These are phyloP conservation scores for Engystomops pustulosus DNA, from an alignment of 2,113 vertebrate genomes.

Conservation along the genomic window DNA sequence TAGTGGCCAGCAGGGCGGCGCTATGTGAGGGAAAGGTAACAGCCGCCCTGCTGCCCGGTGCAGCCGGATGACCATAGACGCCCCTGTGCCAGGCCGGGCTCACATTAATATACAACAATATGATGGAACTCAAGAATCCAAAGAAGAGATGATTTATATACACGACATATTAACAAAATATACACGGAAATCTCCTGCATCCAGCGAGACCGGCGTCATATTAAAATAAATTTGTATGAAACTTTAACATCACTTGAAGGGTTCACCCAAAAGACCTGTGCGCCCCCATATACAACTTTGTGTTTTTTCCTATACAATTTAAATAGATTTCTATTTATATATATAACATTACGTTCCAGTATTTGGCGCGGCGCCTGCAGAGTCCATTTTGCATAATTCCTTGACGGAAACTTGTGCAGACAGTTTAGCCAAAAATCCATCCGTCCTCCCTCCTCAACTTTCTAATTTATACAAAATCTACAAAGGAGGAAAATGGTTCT, in stretches of 20 bases:
- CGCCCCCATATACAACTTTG: conserved; percentile 36
- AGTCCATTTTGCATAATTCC: conserved; percentile 51
- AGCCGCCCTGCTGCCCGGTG: background rate
- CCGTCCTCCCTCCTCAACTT: background rate
- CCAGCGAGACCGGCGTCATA: conserved; percentile 44
- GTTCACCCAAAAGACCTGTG: conserved; percentile 3
- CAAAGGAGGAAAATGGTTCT: conserved; percentile 36
- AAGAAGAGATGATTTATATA: conserved; percentile 24
- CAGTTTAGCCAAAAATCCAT: conserved; percentile 18
- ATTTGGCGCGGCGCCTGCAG: background rate
- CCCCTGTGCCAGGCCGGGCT: background rate
- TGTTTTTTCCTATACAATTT: conserved; percentile 43
- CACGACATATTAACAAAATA: conserved; percentile 52
- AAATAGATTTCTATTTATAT: conserved; percentile 50
- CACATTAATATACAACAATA: background rate
- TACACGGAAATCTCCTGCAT: conserved; percentile 33
- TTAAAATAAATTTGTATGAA: conserved; percentile 57
- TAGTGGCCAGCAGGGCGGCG: background rate
- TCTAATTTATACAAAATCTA: conserved; percentile 50
- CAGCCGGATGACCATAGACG: background rate
- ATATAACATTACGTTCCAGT: conserved; percentile 37
- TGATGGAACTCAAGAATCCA: conserved; percentile 10
- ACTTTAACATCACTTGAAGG: conserved; percentile 25
- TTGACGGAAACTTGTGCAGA: conserved; percentile 18
- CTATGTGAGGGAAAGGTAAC: background rate